phyloP scores from a whole-genome alignment of 2,797 vertebrate species.

The Yasuhikotakia modesta region DNA sequence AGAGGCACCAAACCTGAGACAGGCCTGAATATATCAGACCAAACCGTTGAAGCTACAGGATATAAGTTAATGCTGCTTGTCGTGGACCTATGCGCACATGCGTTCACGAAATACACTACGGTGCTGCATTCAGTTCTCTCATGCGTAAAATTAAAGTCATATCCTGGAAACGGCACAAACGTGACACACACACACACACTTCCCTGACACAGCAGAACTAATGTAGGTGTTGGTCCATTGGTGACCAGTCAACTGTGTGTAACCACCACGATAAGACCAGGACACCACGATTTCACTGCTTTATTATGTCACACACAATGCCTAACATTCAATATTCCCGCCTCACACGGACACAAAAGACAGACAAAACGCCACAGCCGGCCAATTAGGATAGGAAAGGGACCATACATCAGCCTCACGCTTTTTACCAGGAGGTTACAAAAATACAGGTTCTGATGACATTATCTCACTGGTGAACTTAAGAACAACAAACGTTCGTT shows the following conservation, averaged over 20 bases:
- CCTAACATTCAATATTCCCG: constrained; percentile 12
- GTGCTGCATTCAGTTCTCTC: constrained; percentile 69
- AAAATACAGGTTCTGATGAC: constrained; percentile 12
- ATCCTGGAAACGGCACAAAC: constrained; percentile 73
- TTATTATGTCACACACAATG: constrained; percentile 43
- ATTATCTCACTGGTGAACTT: neutral
- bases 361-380: neutral
- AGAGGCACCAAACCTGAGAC: constrained; percentile 33
- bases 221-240: constrained; percentile 50
- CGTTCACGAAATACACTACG: constrained; percentile 40
- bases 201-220: constrained; percentile 53
- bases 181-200: constrained; percentile 50
- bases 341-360: neutral
- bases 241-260: constrained; percentile 45
- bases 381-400: constrained; percentile 17
- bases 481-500: neutral
- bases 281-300: constrained; percentile 41
- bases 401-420: constrained; percentile 5
- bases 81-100: neutral
- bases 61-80: constrained; percentile 46
- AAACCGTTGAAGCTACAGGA: constrained; percentile 26
- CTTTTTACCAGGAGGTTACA: neutral
- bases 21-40: constrained; percentile 39
- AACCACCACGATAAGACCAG: constrained; percentile 46
- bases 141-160: constrained; percentile 79